A percentile compares a stretch with the other conserved stretches of the same genome.
phyloP scores from a whole-genome alignment of 2,113 vertebrate species.

The Narcine bancroftii region DNA sequence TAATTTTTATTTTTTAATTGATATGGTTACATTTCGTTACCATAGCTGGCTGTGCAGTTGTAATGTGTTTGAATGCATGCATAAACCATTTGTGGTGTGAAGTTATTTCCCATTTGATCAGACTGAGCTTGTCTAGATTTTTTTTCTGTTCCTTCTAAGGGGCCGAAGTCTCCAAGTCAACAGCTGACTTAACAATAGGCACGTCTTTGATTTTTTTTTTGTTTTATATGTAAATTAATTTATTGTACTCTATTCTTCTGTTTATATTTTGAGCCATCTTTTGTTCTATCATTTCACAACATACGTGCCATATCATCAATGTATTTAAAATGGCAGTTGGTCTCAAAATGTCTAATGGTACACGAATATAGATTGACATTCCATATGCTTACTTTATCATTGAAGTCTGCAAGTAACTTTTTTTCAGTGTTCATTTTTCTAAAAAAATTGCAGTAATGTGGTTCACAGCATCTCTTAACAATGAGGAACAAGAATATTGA shows the following conservation, averaged over 20 bases:
- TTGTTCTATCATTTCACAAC: slow-evolving; percentile 60
- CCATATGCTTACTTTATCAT: slow-evolving; percentile 43
- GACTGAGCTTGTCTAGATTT: slow-evolving; percentile 55
- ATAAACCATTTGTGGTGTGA: slow-evolving; percentile 62
- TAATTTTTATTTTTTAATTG: slow-evolving; percentile 46
- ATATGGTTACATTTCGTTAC: slow-evolving; percentile 49
- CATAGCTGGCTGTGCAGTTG: slow-evolving; percentile 55
- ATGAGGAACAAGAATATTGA: slow-evolving; percentile 57
- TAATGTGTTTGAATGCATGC: slow-evolving; percentile 62
- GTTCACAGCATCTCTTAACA: slow-evolving; percentile 51
- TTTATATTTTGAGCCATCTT: slow-evolving; percentile 48
- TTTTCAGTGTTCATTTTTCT: not conserved
- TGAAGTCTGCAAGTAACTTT: slow-evolving; percentile 26
- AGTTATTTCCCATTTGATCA: slow-evolving; percentile 50
- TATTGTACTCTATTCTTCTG: slow-evolving; percentile 49
- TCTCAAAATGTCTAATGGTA: slow-evolving; percentile 49
- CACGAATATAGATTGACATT: slow-evolving; percentile 51
- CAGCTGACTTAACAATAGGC: slow-evolving; percentile 50
- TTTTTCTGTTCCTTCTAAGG: slow-evolving; percentile 61
- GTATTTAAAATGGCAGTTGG: slow-evolving; percentile 34
- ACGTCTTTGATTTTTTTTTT: slow-evolving; percentile 61
- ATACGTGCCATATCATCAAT: slow-evolving; percentile 62
- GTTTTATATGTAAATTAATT: slow-evolving; percentile 63
- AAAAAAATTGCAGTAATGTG: slow-evolving; percentile 54
- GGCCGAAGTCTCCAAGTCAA: slow-evolving; percentile 52